A percentile compares a stretch with the other conserved stretches of the same genome.
Conservation (phyloP, 2,888 invertebrate genomes). For the Cantharis rustica region DNA sequence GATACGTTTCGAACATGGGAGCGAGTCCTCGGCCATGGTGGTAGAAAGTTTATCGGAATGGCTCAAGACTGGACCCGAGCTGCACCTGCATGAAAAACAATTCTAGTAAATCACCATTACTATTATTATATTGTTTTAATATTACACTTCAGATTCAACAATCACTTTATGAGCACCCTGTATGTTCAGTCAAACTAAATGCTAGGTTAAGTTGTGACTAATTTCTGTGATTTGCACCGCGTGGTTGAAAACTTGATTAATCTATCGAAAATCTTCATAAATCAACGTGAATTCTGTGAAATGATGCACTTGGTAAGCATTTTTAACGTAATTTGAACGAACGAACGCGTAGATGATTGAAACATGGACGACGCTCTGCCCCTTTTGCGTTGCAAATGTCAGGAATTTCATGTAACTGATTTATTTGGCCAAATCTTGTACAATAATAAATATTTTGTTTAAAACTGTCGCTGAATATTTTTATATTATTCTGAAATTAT, state of each 20-base stretch:
- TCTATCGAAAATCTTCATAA: background rate
- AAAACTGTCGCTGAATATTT: background rate
- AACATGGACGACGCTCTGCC: background rate
- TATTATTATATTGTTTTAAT: too few species aligned
- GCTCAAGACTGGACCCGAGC: too few species aligned
- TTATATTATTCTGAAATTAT: background rate
- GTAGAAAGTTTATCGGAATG: too few species aligned
- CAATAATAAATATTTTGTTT: background rate
- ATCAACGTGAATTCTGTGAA: background rate
- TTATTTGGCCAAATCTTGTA: background rate
- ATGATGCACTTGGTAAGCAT: background rate
- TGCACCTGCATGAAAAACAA: too few species aligned
- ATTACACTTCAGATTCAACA: too few species aligned
- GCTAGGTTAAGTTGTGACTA: background rate
- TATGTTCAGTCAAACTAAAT: background rate
- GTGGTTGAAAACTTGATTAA: background rate
- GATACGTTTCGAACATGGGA: too few species aligned
- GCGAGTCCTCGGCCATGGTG: too few species aligned
- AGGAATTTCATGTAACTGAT: background rate
- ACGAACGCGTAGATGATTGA: too few species aligned
- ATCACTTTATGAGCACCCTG: background rate
- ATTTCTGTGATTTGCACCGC: background rate
- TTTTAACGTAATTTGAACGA: background rate
- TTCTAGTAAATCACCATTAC: too few species aligned
- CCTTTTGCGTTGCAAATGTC: background rate